These are phyloP conservation scores for Ia io DNA, from an alignment of 2,113 vertebrate species.

Conservation along the genomic window DNA sequence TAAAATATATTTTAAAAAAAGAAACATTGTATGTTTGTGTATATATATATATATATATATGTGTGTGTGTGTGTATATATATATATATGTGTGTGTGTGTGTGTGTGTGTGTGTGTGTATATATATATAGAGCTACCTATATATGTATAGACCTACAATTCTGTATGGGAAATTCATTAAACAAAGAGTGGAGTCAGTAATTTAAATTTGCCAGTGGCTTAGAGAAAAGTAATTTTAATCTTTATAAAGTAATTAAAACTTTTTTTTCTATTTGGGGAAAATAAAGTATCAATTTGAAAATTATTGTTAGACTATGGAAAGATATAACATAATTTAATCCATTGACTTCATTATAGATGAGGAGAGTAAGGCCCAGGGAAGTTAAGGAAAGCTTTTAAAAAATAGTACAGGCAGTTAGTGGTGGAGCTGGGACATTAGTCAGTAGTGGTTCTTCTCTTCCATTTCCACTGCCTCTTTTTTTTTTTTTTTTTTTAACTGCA, in stretches of 20 bases:
- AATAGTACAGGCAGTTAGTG: background rate
- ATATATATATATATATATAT: background rate
- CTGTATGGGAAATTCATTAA: background rate
- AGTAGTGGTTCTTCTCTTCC: background rate
- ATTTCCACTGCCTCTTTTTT: background rate
- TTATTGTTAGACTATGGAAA: background rate
- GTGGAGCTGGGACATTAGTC: background rate
- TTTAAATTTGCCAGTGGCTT: background rate
- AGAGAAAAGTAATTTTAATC: background rate
- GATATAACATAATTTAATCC: background rate
- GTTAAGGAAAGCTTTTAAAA: background rate
- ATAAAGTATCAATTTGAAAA: constrained; percentile 3
- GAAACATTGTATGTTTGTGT: background rate
- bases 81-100: too few relatives aligned
- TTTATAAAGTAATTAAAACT: background rate
- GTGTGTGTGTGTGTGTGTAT: too few relatives aligned
- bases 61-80: background rate
- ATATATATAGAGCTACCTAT: background rate
- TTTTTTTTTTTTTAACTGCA: background rate
- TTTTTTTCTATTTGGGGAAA: background rate
- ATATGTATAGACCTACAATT: background rate
- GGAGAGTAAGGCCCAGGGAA: background rate
- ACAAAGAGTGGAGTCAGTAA: background rate
- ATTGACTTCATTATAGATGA: background rate
- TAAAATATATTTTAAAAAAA: too few relatives aligned